phyloP scores from a whole-genome alignment of 1,140 invertebrate genomes.

The Diorhabda carinulata region DNA sequence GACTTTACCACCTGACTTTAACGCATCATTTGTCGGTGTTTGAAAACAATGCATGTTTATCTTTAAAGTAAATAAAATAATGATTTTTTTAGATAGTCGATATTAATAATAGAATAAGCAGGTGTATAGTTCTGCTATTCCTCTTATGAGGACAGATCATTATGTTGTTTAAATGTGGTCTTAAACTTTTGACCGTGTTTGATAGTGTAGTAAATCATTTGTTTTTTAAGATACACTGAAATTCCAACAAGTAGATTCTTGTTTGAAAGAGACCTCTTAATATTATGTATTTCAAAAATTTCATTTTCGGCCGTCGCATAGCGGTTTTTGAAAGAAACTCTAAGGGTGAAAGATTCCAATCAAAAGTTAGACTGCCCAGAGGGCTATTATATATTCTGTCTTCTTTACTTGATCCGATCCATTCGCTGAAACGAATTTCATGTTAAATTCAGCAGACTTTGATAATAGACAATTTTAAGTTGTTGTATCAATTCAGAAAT shows the following conservation, averaged over 20 bases:
- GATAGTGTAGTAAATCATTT: not conserved
- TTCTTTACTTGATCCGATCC: not conserved
- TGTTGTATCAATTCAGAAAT: too few species aligned
- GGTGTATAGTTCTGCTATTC: not conserved
- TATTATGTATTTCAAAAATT: not conserved
- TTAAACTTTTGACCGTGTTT: not conserved
- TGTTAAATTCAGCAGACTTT: not conserved
- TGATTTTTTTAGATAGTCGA: too few species aligned
- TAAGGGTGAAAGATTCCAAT: not conserved
- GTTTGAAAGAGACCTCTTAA: not conserved
- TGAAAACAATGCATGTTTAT: too few species aligned
- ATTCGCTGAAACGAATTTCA: not conserved
- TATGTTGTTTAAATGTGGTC: not conserved
- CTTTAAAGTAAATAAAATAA: too few species aligned
- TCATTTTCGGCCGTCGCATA: not conserved
- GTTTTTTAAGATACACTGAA: not conserved
- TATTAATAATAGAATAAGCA: too few species aligned
- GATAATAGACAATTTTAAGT: not conserved
- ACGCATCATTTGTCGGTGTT: too few species aligned
- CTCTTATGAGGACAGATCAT: not conserved
- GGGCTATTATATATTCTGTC: not conserved
- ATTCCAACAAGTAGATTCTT: not conserved
- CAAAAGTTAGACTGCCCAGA: not conserved
- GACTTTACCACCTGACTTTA: too few species aligned
- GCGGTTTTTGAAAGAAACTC: not conserved